These are phyloP conservation scores for Euleptes europaea DNA, from an alignment of 2,113 vertebrate genomes.

Conservation along the genomic window DNA sequence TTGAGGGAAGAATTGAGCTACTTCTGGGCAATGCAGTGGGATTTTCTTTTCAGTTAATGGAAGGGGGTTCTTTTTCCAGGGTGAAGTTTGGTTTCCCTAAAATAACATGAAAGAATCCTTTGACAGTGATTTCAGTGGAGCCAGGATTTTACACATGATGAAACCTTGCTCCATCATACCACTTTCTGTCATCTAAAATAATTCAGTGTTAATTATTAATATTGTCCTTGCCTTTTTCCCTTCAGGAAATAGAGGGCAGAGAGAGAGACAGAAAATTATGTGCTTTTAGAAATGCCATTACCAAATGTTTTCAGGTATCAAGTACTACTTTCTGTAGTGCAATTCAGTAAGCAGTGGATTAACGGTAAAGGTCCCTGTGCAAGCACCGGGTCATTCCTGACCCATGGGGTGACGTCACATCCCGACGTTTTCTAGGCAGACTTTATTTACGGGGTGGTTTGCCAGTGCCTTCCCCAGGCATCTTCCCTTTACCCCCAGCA, in stretches of 20 bases:
- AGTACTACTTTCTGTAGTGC: no score
- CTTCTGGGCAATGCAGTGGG: not conserved
- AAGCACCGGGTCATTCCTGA: no score
- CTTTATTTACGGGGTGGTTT: no score
- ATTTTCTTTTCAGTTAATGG: slow-evolving; percentile 15
- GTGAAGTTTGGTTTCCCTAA: not conserved
- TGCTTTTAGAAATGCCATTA: not conserved
- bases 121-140: not conserved
- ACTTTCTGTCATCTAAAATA: slow-evolving; percentile 11
- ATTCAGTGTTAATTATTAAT: not conserved
- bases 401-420: no score
- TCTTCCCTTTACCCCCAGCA: no score
- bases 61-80: not conserved
- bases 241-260: not conserved
- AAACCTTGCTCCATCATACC: not conserved
- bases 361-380: no score
- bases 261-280: not conserved
- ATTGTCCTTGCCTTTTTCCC: not conserved
- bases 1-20: not conserved
- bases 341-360: no score
- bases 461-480: no score
- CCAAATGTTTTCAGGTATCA: not conserved
- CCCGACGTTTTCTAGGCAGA: no score
- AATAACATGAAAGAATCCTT: slow-evolving; percentile 12
- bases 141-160: not conserved